Evolutionary conservation across 2,797 vertebrate genomes (phyloP).

Genomic region (Huso huso): DNA sequence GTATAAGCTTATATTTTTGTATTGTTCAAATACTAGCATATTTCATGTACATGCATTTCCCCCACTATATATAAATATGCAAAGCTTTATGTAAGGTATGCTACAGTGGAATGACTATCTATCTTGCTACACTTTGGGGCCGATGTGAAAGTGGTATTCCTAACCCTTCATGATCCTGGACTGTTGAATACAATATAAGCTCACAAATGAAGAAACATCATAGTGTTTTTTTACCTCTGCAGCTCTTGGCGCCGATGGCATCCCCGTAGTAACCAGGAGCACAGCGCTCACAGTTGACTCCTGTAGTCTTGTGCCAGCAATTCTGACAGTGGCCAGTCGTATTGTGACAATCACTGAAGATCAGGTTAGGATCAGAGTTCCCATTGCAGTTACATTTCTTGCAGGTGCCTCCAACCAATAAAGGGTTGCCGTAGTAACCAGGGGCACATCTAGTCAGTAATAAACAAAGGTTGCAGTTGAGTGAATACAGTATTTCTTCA

Average conservation of each 20-base stretch:
- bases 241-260: conserved; percentile 76
- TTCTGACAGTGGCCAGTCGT: conserved; percentile 82
- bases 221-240: conserved; percentile 60
- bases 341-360: conserved; percentile 91
- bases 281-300: conserved; percentile 80
- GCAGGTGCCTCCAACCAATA: conserved; percentile 70
- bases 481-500: not conserved
- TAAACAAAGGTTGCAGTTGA: not conserved
- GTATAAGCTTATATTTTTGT: no score
- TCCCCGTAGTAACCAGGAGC: conserved; percentile 82
- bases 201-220: no score
- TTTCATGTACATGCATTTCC: no score
- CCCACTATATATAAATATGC: no score
- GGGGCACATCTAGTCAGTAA: conserved; percentile 78
- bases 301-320: conserved; percentile 78
- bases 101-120: no score
- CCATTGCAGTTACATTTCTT: conserved; percentile 88
- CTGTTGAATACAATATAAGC: no score
- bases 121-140: no score
- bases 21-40: no score
- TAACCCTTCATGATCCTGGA: no score
- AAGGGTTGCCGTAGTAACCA: conserved; percentile 89
- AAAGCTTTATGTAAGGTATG: no score
- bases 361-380: conserved; percentile 92
- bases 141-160: no score